A percentile compares a stretch with the other conserved stretches of the same genome.
Evolutionary conservation across 2,797 vertebrate genomes (phyloP).

Genomic region (Chanos chanos): DNA sequence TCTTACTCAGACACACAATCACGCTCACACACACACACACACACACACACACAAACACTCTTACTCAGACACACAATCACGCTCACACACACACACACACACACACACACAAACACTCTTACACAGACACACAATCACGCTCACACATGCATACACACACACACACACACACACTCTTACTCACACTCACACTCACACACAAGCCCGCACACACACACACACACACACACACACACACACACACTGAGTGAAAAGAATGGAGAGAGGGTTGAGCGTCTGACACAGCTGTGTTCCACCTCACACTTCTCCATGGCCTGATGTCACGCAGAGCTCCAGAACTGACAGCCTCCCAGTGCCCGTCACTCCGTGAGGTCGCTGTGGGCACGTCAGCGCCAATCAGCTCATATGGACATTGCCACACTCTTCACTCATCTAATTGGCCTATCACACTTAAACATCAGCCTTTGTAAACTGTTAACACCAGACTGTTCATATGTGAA

Average conservation of each 20-base stretch:
- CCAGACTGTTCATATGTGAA: no score
- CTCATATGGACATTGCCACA: no score
- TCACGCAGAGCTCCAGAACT: slow-evolving; percentile 3
- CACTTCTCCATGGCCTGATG: slow-evolving; percentile 4
- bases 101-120: neutral
- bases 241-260: neutral
- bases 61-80: neutral
- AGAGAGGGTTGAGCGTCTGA: slow-evolving; percentile 11
- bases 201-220: neutral
- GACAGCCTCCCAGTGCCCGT: neutral
- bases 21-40: neutral
- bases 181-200: neutral
- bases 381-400: neutral
- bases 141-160: neutral
- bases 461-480: no score
- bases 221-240: neutral
- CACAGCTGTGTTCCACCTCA: slow-evolving; percentile 13
- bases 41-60: neutral
- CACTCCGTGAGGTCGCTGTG: neutral
- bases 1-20: no score
- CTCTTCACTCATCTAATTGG: slow-evolving; percentile 17
- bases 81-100: neutral
- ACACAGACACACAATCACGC: no score
- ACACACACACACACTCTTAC: neutral
- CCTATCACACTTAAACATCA: no score